Percentiles rank a stretch among this genome's conserved stretches.
Conservation (phyloP, 2,113 vertebrate species). For the Mirounga angustirostris region DNA sequence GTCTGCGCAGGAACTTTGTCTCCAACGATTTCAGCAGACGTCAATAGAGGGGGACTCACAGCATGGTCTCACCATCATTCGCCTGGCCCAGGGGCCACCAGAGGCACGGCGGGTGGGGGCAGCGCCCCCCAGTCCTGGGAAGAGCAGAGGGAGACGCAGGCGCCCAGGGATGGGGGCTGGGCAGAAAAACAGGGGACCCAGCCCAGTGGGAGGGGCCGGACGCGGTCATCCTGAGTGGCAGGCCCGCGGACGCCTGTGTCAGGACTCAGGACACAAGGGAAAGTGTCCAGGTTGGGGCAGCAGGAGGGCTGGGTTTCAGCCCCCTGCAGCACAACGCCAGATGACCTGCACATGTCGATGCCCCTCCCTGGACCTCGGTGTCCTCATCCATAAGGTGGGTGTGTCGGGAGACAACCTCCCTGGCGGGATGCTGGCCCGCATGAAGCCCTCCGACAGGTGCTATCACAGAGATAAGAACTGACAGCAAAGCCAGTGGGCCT, state of each 20-base stretch:
- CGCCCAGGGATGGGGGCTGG: not conserved
- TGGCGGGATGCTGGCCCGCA: accelerated
- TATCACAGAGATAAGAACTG: no score
- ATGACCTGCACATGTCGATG: accelerated
- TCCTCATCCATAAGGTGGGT: not conserved
- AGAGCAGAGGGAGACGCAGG: not conserved
- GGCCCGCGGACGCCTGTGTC: not conserved
- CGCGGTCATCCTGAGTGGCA: accelerated
- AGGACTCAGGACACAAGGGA: not conserved
- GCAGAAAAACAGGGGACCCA: accelerated
- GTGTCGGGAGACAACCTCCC: not conserved
- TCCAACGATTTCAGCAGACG: conserved; percentile 38
- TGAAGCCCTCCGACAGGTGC: not conserved
- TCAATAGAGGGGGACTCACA: not conserved
- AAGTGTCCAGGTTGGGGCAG: accelerated
- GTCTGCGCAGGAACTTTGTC: conserved; percentile 68
- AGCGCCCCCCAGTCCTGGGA: not conserved
- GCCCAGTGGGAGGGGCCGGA: accelerated
- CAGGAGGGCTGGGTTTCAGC: not conserved
- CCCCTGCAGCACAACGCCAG: accelerated
- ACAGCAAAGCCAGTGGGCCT: not conserved
- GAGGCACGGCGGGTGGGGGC: not conserved
- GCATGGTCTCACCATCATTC: accelerated
- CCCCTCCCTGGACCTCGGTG: not conserved
- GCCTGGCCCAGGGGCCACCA: accelerated